Conservation (phyloP, 2,888 invertebrate species). For the Helicoverpa assulta region DNA sequence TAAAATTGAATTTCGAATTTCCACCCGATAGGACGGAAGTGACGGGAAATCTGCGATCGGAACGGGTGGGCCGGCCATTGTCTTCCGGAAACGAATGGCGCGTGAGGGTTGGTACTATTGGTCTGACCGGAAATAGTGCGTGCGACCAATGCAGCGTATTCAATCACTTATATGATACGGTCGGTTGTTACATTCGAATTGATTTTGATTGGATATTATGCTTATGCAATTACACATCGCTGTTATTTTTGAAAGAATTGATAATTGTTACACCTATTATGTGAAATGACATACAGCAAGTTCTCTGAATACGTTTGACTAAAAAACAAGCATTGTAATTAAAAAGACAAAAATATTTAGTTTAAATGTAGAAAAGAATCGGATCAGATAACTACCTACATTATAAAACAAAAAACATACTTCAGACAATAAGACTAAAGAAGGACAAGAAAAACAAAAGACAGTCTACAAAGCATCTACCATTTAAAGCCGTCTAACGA, state of each 20-base stretch:
- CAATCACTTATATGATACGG: slow-evolving; percentile 41
- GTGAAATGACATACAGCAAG: too few species aligned
- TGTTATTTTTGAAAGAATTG: too few species aligned
- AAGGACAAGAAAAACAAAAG: slow-evolving; percentile 22
- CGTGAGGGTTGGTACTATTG: slow-evolving; percentile 76
- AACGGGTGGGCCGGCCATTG: slow-evolving; percentile 82
- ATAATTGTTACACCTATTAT: too few species aligned
- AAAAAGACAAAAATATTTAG: too few species aligned
- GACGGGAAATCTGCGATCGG: slow-evolving; percentile 81
- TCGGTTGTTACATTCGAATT: slow-evolving; percentile 10
- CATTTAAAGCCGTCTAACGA: slow-evolving; percentile 43
- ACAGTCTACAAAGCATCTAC: slow-evolving; percentile 31
- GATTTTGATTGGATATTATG: neutral
- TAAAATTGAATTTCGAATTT: slow-evolving; percentile 64
- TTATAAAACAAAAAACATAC: neutral
- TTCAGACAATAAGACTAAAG: neutral
- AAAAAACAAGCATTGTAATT: too few species aligned
- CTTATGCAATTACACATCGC: neutral
- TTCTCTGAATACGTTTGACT: too few species aligned
- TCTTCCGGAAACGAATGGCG: slow-evolving; percentile 87
- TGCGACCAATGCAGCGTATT: slow-evolving; percentile 72
- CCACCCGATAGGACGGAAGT: slow-evolving; percentile 71
- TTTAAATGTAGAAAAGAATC: too few species aligned
- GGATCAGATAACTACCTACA: too few species aligned
- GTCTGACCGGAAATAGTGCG: slow-evolving; percentile 81